These are phyloP conservation scores for Colossoma macropomum DNA, from an alignment of 2,113 vertebrate genomes.

Conservation along the genomic window DNA sequence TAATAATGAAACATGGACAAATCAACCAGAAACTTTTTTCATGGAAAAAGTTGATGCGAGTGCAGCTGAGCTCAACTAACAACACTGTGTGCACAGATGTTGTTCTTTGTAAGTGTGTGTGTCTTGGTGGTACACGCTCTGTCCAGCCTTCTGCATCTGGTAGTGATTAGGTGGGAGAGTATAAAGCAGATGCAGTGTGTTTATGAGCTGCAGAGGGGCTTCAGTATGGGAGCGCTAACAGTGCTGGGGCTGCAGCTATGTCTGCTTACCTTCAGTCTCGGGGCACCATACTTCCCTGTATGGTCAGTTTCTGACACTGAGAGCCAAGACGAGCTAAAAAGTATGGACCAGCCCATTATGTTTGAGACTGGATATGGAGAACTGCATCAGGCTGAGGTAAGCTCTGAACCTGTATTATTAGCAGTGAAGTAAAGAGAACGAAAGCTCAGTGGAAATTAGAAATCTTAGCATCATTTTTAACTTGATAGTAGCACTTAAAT, in stretches of 20 bases:
- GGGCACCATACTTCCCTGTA: neutral
- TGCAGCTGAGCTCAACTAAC: neutral
- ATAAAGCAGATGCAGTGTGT: constrained; percentile 44
- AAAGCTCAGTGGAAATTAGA: neutral
- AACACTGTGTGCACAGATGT: constrained; percentile 16
- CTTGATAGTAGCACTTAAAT: neutral
- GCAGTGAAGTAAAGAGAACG: neutral
- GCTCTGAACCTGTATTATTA: neutral
- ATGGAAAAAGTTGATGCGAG: neutral
- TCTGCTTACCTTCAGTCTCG: constrained; percentile 54
- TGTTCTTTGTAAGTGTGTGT: neutral
- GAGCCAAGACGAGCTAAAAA: neutral
- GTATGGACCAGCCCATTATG: fast-evolving
- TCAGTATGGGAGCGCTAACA: constrained; percentile 41
- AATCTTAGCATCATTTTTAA: neutral
- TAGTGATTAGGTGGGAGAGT: constrained; percentile 41
- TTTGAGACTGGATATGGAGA: neutral
- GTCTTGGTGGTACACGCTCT: neutral
- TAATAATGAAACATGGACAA: too few relatives aligned
- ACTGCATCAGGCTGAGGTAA: constrained; percentile 29
- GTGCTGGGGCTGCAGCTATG: constrained; percentile 53
- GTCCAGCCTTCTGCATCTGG: constrained; percentile 46
- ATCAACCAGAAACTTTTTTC: neutral
- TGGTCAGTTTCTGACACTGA: constrained; percentile 14
- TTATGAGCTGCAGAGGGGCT: constrained; percentile 1